phyloP scores from a whole-genome alignment of 2,113 vertebrate genomes.

The Sapajus apella region DNA sequence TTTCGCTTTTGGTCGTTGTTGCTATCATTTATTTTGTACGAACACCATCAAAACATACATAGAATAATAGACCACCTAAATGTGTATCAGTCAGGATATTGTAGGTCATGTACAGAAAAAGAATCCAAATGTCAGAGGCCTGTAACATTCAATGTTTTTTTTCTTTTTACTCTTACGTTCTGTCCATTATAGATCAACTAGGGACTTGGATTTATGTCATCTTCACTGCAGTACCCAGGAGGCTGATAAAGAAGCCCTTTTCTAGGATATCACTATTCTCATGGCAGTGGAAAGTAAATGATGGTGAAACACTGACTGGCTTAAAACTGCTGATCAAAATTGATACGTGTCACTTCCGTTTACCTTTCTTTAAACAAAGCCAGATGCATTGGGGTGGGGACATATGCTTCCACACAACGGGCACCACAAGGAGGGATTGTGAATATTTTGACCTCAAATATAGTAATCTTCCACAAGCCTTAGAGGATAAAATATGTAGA shows the following conservation, averaged over 20 bases:
- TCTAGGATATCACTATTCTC: neutral
- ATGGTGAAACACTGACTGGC: neutral
- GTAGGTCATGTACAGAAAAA: neutral
- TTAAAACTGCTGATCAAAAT: neutral
- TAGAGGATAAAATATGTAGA: neutral
- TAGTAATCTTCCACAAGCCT: neutral
- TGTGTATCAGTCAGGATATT: neutral
- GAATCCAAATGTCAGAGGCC: neutral
- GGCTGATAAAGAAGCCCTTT: neutral
- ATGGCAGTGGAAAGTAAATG: neutral
- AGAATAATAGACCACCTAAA: neutral
- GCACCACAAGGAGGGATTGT: neutral
- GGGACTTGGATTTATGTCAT: rapidly evolving
- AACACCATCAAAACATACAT: neutral
- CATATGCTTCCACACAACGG: neutral
- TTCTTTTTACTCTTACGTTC: neutral
- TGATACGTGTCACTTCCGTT: neutral
- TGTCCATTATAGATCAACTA: neutral
- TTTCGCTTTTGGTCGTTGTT: neutral
- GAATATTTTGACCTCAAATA: neutral
- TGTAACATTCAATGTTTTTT: neutral
- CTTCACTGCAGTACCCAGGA: neutral
- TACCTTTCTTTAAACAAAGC: neutral
- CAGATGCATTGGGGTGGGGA: neutral
- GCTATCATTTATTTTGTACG: neutral